Base-by-base conservation (phyloP, 2,888 invertebrate species). In the Drosophila differens region DNA sequence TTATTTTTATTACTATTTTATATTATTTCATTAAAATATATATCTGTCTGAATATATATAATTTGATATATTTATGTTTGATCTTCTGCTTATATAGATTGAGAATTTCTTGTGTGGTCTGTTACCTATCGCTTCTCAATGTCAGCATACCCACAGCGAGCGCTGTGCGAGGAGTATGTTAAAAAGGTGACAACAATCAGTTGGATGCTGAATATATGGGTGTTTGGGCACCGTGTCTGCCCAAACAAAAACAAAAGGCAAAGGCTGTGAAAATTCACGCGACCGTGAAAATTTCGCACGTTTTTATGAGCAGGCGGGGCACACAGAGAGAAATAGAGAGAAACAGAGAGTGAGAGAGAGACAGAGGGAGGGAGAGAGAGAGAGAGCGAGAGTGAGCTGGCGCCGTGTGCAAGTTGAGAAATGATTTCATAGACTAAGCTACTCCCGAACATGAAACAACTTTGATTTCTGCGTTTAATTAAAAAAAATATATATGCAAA, bases 241-340 rank as follows among this genome's bases (percentile, higher is more conserved):
- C 57, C 71, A 79, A 81, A 86, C 77, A 75, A 63, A 75, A 88
- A 78, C 76, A 79, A 74, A 53, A 78, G 57, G 62, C 55, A 74
- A 81, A 70, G 44, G 79, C 81, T 77, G 84, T 83, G 86, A 81
- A 82, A 82, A 80, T 83, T 87, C 80, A 82, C 83, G 85, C 90
- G 76, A 22, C 79, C 83, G 73, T 85, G 78, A 91, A 93, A 91
- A 91, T 92, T 93, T 92, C 91, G 91, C 93, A 93, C 93, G 93
- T 93, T 93, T 93, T 91, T 92, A 89, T 91, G 85, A 76, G 59
- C 85, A 83, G 54, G 39, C 49, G 39, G 32, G 4, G 54, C 7
- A 0, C 3, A 9, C 28, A 28, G 2, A 28, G 0, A 25, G 35
- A 22, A 39, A 33, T 6, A 12, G 30, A 30, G 19, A 16, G 33